These are phyloP conservation scores for Neogale vison DNA, from an alignment of 2,113 vertebrate species.

Conservation along the genomic window DNA sequence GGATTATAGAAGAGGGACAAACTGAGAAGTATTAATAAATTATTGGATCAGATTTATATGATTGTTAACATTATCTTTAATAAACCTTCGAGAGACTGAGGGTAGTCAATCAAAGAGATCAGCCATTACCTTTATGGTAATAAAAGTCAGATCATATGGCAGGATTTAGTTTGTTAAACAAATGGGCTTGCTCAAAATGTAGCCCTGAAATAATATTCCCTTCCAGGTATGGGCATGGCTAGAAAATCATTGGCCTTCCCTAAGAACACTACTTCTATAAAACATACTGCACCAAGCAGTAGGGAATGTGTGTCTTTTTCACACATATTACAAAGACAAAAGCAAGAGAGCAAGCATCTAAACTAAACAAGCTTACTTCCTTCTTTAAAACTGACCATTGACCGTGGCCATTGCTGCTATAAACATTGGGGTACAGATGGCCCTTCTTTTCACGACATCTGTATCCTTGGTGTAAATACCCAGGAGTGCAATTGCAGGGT, in stretches of 20 bases:
- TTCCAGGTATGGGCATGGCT: background rate
- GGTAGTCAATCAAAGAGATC: background rate
- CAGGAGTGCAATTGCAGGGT: no score
- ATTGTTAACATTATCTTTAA: background rate
- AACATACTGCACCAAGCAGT: background rate
- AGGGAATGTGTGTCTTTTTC: background rate
- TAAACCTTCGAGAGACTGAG: background rate
- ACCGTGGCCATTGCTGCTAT: no score
- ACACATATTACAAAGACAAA: background rate
- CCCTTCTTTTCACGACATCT: no score
- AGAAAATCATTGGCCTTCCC: background rate
- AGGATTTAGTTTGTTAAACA: background rate
- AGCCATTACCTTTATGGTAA: background rate
- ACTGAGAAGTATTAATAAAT: background rate
- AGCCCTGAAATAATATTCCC: background rate
- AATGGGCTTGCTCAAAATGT: background rate
- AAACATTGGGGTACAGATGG: no score
- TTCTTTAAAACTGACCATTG: background rate
- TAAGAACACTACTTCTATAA: background rate
- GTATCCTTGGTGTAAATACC: no score
- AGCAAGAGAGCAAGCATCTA: background rate
- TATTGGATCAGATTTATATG: background rate
- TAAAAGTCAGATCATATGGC: background rate
- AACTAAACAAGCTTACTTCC: background rate
- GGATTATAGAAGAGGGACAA: background rate